Conservation (phyloP, 2,888 invertebrate genomes). For the Sphaerophoria taeniata region DNA sequence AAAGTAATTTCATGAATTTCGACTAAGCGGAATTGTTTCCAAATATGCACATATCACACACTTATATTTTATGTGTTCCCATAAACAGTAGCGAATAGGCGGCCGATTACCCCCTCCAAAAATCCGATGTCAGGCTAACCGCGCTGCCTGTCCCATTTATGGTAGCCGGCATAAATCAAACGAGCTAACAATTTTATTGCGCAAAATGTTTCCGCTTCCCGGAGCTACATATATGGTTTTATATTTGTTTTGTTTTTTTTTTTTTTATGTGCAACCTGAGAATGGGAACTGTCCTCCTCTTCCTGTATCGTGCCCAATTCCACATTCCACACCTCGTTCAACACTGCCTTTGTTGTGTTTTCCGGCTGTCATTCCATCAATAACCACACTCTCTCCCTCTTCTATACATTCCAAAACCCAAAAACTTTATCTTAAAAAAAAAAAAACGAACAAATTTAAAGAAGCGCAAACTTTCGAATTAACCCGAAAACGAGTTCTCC, state of each 20-base stretch:
- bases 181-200: slow-evolving; percentile 68
- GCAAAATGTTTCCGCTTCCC: slow-evolving; percentile 62
- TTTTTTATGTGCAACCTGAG: slow-evolving; percentile 39
- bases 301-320: not conserved
- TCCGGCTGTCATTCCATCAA: slow-evolving; percentile 55
- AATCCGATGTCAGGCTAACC: slow-evolving; percentile 35
- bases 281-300: slow-evolving; percentile 12
- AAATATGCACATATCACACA: slow-evolving; percentile 35
- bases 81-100: slow-evolving; percentile 44
- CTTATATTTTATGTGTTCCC: slow-evolving; percentile 56
- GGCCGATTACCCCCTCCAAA: not conserved
- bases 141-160: slow-evolving; percentile 60
- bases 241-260: slow-evolving; percentile 27
- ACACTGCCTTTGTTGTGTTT: not conserved
- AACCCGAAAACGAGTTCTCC: slow-evolving; percentile 57
- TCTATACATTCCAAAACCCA: slow-evolving; percentile 47
- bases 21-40: too few relatives aligned
- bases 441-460: not conserved
- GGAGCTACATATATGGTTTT: too few relatives aligned
- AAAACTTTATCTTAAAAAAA: slow-evolving; percentile 47
- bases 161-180: slow-evolving; percentile 65
- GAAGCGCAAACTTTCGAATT: slow-evolving; percentile 62
- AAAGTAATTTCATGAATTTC: slow-evolving; percentile 8
- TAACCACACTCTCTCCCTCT: not conserved
- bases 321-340: not conserved